phyloP scores from a whole-genome alignment of 2,888 invertebrate genomes.

The Eudasyphora cyanicolor region DNA sequence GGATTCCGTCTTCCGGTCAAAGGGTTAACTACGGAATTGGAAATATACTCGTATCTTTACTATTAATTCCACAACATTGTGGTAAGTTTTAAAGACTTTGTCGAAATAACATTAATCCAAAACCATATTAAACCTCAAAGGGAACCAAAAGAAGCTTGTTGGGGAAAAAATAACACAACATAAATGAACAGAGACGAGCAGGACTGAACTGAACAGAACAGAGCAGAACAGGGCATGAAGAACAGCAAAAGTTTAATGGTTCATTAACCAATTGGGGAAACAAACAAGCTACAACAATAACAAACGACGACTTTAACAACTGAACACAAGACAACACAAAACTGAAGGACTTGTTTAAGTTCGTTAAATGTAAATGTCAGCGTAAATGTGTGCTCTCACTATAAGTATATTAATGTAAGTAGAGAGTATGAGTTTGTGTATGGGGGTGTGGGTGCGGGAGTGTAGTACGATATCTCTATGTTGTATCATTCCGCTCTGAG shows the following conservation, averaged over 20 bases:
- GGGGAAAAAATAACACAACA: too few species aligned
- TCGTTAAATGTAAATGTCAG: slow-evolving; percentile 24
- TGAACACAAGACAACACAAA: not conserved
- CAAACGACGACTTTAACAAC: not conserved
- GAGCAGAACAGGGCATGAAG: not conserved
- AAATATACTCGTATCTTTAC: too few species aligned
- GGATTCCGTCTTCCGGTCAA: too few species aligned
- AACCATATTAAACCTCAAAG: not conserved
- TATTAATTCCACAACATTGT: too few species aligned
- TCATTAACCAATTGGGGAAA: slow-evolving; percentile 34
- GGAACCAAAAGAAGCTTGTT: too few species aligned
- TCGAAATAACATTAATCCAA: not conserved
- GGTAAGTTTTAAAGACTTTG: not conserved
- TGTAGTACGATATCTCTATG: too few species aligned
- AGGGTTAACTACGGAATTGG: too few species aligned
- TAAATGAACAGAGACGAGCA: too few species aligned
- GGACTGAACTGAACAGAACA: not conserved
- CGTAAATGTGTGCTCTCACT: not conserved
- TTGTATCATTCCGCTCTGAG: too few species aligned
- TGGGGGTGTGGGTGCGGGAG: not conserved
- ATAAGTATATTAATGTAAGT: not conserved
- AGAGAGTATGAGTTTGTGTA: not conserved
- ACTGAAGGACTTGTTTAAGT: slow-evolving; percentile 25
- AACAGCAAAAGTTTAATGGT: slow-evolving; percentile 35
- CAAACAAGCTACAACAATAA: not conserved